Conservation (phyloP, 2,797 vertebrate species). For the Ataeniobius toweri region DNA sequence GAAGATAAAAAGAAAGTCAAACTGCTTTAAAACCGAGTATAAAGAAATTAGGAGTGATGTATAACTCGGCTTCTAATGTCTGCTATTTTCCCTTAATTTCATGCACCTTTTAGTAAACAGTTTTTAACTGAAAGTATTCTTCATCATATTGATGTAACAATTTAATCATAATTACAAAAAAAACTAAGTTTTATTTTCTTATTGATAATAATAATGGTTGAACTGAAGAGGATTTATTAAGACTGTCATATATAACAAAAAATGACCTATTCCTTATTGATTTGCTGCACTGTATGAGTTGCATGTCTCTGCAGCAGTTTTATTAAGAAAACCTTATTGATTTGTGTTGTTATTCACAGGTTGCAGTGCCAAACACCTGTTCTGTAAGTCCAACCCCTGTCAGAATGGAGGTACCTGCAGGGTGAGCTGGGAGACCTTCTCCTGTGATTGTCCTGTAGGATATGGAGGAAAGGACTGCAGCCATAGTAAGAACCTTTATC, state of each 20-base stretch:
- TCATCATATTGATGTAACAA: neutral
- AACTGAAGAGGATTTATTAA: neutral
- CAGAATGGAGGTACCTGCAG: constrained; percentile 92
- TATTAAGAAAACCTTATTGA: neutral
- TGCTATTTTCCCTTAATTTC: neutral
- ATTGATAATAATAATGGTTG: neutral
- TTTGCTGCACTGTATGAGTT: neutral
- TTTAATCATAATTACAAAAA: neutral
- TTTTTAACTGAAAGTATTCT: neutral
- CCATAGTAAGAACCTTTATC: constrained; percentile 78
- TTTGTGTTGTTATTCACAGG: constrained; percentile 72
- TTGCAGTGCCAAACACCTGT: constrained; percentile 91
- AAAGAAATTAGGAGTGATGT: neutral
- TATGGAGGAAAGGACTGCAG: constrained; percentile 97
- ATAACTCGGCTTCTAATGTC: neutral
- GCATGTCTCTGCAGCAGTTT: neutral
- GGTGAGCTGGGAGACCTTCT: constrained; percentile 93
- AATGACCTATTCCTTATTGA: neutral
- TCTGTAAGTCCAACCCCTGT: constrained; percentile 93
- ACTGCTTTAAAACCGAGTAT: neutral
- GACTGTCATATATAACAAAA: neutral
- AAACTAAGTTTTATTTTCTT: neutral
- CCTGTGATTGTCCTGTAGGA: constrained; percentile 93
- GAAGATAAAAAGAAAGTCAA: neutral
- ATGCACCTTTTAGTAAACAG: neutral